Percentiles rank a stretch among this genome's conserved stretches.
phyloP scores from a whole-genome alignment of 2,797 vertebrate species.

The Platalea minor region DNA sequence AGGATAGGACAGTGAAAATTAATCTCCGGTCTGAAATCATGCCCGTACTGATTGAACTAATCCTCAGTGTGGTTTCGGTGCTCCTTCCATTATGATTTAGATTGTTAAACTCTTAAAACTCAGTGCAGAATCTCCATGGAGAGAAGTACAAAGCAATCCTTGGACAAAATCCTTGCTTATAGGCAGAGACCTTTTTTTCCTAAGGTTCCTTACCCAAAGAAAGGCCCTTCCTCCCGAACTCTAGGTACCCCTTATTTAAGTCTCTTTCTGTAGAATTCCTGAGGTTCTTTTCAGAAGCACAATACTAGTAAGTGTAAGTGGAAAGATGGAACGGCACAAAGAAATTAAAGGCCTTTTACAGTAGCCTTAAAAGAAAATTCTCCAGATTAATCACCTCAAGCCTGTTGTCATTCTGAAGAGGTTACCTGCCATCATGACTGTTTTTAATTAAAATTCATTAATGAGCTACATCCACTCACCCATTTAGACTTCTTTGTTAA shows the following conservation, averaged over 20 bases:
- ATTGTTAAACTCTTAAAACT: not conserved
- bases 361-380: not conserved
- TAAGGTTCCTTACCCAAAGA: not conserved
- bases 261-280: not conserved
- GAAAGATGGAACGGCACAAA: not conserved
- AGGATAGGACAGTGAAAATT: not conserved
- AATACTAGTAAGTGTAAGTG: not conserved
- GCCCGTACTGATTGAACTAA: not conserved
- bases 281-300: not conserved
- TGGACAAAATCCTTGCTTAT: not conserved
- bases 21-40: not conserved
- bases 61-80: not conserved
- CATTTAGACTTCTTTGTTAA: not conserved
- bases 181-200: not conserved
- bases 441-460: conserved; percentile 16
- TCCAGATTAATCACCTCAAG: not conserved
- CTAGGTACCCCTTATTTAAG: not conserved
- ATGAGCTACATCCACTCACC: not conserved
- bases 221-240: not conserved
- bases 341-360: not conserved
- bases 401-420: not conserved
- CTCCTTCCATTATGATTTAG: not conserved
- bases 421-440: not conserved
- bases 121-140: not conserved
- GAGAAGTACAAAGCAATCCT: not conserved